Evolutionary conservation across 1,140 invertebrate genomes (phyloP), one percentile per base, ranked within the genome.

Genomic region (Armadillidium nasatum): DNA sequence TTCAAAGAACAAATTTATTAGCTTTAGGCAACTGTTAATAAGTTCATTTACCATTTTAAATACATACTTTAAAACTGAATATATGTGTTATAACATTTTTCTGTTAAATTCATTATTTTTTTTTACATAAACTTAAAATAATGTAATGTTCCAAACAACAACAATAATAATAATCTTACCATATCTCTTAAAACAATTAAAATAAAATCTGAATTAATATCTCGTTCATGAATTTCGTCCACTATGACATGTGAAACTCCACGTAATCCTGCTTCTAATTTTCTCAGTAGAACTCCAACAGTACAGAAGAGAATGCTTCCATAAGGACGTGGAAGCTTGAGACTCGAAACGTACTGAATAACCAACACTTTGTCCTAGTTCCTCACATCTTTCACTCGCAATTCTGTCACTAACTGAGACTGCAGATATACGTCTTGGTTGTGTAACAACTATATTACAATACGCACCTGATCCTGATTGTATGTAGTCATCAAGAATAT

Each of bases 141-240:
- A 60, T 33, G 6, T 7, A 60, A 60, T 33, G 6, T 33, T 33
- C 33, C 1, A 33, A 33, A 33, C 2, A 33, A 33, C 33, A 33
- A 33, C 33, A 33, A 33, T n/a, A n/a, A 33, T 66, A 21, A 44
- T 33, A 11, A n/a, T 21, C 92, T 90, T 0, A 98, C 89, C 90
- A 97, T 95, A 83, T 99, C 95, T 33, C 94, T 87, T 0, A 99
- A 86, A 0, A 97, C 89, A 67, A 97, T 95, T 85, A 99, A 88
- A 7, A 98, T 90, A 83, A 99, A 99, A 84, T 99, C 97, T 44
- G 93, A 94, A 84, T 98, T 97, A 0, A 96, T 93, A 85, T 99
- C 96, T 60, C 97, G 87, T 84, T 99, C 96, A 83, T 99, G 97
- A 78, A 99, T 95, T 88, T 99, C 97, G 86, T 99, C 97, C 43